Conservation (phyloP, 2,113 vertebrate genomes). For the Pangasianodon gigas region DNA sequence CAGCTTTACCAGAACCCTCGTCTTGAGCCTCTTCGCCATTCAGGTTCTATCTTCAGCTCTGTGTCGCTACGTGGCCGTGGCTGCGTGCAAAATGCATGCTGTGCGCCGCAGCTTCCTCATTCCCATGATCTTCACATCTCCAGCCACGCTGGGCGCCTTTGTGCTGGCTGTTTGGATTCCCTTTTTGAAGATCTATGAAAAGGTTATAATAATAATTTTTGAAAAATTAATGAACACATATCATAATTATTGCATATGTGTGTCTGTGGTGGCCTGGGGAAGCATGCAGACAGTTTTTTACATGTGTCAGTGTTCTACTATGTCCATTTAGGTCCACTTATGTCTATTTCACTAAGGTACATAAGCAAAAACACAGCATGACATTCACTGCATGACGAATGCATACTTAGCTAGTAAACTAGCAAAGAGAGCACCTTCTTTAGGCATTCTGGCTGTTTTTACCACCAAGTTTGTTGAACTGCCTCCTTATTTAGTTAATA, state of each 20-base stretch:
- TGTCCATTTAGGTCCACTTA: no score
- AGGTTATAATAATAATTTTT: constrained; percentile 4
- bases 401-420: no score
- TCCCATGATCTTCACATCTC: constrained; percentile 48
- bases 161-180: constrained; percentile 25
- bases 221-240: neutral
- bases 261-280: neutral
- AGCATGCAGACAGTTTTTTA: neutral
- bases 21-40: constrained; percentile 54
- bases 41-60: constrained; percentile 50
- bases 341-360: neutral
- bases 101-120: constrained; percentile 50
- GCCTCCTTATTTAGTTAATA: no score
- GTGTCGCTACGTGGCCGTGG: constrained; percentile 55
- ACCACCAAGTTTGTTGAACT: no score
- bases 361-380: neutral
- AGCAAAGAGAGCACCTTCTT: no score
- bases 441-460: no score
- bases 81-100: constrained; percentile 58
- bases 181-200: neutral
- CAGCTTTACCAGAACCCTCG: constrained; percentile 48
- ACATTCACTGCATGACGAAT: neutral
- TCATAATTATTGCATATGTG: neutral
- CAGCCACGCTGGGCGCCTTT: constrained; percentile 28
- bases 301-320: no score